phyloP scores from a whole-genome alignment of 1,140 invertebrate species.

The Meloidogyne floridensis region DNA sequence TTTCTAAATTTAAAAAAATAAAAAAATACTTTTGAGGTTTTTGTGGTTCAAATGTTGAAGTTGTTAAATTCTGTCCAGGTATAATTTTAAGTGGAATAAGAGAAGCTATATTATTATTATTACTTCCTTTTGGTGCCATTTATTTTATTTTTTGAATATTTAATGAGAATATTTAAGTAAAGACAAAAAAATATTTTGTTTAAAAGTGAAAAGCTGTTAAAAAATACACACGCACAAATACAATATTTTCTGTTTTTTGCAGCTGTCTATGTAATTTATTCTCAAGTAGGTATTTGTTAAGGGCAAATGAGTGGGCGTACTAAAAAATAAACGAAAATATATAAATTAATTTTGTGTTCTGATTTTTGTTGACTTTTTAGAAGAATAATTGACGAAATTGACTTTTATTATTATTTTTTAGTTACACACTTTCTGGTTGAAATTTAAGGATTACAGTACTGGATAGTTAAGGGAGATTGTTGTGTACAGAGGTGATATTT shows the following conservation, averaged over 20 bases:
- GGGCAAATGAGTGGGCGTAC: not conserved
- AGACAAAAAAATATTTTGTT: not conserved
- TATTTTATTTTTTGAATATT: not conserved
- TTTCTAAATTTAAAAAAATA: not conserved
- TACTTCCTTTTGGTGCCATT: not conserved
- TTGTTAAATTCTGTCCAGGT: not conserved
- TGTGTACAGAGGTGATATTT: too few species aligned
- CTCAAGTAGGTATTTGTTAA: not conserved
- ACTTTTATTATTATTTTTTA: not conserved
- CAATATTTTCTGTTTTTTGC: not conserved
- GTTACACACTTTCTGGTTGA: not conserved
- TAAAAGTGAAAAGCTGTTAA: not conserved
- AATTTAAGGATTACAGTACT: too few species aligned
- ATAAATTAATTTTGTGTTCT: not conserved
- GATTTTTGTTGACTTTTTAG: not conserved
- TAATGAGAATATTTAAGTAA: not conserved
- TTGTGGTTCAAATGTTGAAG: conserved; percentile 1
- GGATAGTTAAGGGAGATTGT: too few species aligned
- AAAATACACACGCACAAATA: not conserved
- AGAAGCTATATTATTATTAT: not conserved
- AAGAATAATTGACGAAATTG: not conserved
- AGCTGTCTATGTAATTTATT: not conserved
- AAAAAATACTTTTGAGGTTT: conserved; percentile 1
- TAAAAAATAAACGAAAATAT: not conserved
- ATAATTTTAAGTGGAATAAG: conserved; percentile 1